Evolutionary conservation across 2,797 vertebrate genomes (phyloP).

Genomic region (Sebastes taczanowskii): DNA sequence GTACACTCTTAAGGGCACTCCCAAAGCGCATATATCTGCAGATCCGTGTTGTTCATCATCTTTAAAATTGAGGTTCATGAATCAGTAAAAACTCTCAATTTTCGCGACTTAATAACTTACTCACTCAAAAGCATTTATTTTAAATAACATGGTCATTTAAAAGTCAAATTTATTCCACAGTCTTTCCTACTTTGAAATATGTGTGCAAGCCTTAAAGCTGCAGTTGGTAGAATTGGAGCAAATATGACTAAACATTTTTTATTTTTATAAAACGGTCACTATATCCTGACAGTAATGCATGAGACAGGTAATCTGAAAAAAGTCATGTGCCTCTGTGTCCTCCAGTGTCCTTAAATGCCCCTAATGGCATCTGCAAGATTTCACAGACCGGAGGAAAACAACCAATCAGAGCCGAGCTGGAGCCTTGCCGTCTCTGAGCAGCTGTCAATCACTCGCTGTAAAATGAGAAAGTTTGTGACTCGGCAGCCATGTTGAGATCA

Average conservation of each 20-base stretch:
- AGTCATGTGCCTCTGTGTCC: too few species aligned
- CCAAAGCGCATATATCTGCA: not conserved
- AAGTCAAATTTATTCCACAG: not conserved
- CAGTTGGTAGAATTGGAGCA: accelerated
- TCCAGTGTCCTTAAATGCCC: accelerated
- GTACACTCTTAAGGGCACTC: not conserved
- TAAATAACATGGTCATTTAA: not conserved
- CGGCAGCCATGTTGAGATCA: too few species aligned
- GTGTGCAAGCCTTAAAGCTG: not conserved
- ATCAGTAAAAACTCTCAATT: not conserved
- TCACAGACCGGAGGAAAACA: too few species aligned
- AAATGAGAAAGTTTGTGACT: too few species aligned
- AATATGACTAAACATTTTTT: too few species aligned
- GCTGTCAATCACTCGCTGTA: too few species aligned
- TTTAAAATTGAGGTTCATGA: not conserved
- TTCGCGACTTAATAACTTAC: not conserved
- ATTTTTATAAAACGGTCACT: too few species aligned
- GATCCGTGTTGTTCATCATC: not conserved
- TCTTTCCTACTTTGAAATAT: not conserved
- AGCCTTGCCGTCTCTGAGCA: too few species aligned
- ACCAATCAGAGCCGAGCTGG: too few species aligned
- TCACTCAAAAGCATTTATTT: not conserved
- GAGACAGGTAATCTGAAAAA: too few species aligned
- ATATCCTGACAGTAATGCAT: too few species aligned
- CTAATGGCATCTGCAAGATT: too few species aligned